Evolutionary conservation across 2,888 invertebrate species (phyloP).

Genomic region (Hemaris fuciformis): DNA sequence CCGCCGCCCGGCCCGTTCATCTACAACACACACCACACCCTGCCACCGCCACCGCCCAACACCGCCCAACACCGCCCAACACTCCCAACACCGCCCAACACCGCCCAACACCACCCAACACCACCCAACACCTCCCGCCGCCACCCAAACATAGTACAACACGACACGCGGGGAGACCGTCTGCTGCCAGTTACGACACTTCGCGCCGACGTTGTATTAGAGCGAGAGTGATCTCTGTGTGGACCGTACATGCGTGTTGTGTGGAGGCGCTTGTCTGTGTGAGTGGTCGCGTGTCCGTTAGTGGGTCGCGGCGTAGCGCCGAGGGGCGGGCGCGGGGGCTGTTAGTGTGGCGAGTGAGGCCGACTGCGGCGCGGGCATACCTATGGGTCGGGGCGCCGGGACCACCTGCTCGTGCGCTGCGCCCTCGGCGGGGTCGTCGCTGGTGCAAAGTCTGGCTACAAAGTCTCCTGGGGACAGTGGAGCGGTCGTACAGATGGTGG

Average conservation of each 20-base stretch:
- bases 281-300: neutral
- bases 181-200: constrained; percentile 13
- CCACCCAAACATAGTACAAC: neutral
- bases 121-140: too few relatives aligned
- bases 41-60: constrained; percentile 37
- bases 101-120: constrained; percentile 15
- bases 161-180: neutral
- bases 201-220: constrained; percentile 25
- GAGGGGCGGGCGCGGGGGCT: constrained; percentile 48
- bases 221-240: constrained; percentile 31
- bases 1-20: constrained; percentile 53
- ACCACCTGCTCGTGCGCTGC: constrained; percentile 22
- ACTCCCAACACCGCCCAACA: constrained; percentile 14
- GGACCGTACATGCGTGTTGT: constrained; percentile 11
- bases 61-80: constrained; percentile 28
- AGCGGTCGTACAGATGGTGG: constrained; percentile 24
- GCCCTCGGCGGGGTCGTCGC: constrained; percentile 31
- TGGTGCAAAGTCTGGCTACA: constrained; percentile 61
- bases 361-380: constrained; percentile 36
- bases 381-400: constrained; percentile 30
- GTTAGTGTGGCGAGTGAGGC: constrained; percentile 27
- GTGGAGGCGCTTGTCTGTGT: neutral
- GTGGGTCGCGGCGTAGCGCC: constrained; percentile 41
- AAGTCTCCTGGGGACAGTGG: constrained; percentile 66
- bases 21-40: constrained; percentile 41